Evolutionary conservation across 1,140 invertebrate species (phyloP).

Genomic region (Drosophila pachea): DNA sequence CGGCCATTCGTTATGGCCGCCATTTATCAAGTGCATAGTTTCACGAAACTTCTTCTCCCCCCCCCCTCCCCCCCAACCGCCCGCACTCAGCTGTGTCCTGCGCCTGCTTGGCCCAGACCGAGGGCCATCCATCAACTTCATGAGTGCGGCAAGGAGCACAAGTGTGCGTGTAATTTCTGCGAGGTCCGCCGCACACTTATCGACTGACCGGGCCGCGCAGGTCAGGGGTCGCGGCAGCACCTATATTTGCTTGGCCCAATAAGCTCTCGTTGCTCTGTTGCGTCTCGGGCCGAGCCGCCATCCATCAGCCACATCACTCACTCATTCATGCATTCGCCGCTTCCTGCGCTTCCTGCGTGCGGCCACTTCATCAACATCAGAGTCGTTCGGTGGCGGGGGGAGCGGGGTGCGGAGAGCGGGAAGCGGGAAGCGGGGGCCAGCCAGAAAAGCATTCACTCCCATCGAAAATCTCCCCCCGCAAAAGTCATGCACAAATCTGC

Average conservation of each 20-base stretch:
- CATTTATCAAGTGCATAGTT: constrained; percentile 47
- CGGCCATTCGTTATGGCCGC: constrained; percentile 41
- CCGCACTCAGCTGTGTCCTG: too few relatives aligned
- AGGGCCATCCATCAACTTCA: constrained; percentile 56
- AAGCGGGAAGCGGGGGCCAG: too few relatives aligned
- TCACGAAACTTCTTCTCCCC: constrained; percentile 7
- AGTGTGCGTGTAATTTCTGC: constrained; percentile 53
- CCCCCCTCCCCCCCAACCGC: neutral
- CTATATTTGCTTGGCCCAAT: constrained; percentile 14
- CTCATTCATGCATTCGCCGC: constrained; percentile 36
- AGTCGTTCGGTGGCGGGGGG: constrained; percentile 18
- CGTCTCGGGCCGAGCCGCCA: constrained; percentile 13
- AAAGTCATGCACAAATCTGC: too few relatives aligned
- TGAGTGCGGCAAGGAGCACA: constrained; percentile 30
- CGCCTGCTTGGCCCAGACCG: too few relatives aligned
- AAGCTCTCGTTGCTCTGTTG: constrained; percentile 2
- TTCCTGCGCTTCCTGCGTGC: constrained; percentile 26
- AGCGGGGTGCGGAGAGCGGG: too few relatives aligned
- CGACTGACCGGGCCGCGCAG: constrained; percentile 12
- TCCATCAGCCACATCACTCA: constrained; percentile 53
- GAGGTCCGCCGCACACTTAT: constrained; percentile 47
- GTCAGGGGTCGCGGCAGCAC: neutral
- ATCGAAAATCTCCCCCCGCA: too few relatives aligned
- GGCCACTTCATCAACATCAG: constrained; percentile 44
- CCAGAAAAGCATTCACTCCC: too few relatives aligned